phyloP scores from a whole-genome alignment of 2,888 invertebrate species.

The Hipparchia semele region DNA sequence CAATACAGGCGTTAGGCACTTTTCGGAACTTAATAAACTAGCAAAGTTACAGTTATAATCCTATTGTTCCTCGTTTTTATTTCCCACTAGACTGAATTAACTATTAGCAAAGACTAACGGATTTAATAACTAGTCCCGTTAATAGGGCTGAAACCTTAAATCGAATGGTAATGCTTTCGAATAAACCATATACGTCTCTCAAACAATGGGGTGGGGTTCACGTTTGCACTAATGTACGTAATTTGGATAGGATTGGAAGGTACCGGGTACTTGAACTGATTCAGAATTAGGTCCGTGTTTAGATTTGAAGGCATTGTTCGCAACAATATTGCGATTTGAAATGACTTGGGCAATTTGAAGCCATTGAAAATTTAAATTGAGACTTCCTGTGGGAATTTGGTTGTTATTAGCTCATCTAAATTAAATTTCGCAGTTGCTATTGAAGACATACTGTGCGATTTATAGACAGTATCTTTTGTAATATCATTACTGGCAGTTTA shows the following conservation, averaged over 20 bases:
- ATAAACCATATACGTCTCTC: conserved; percentile 64
- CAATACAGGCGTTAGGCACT: too few relatives aligned
- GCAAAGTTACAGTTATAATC: background rate
- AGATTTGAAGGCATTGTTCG: conserved; percentile 27
- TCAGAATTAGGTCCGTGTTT: conserved; percentile 18
- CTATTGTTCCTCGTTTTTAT: background rate
- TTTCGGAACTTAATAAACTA: too few relatives aligned
- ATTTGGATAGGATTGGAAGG: conserved; percentile 53
- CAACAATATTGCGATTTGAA: conserved; percentile 29
- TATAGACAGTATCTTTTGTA: background rate
- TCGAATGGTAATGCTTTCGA: conserved; percentile 35
- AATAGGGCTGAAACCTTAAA: conserved; percentile 12
- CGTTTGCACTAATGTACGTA: conserved; percentile 63
- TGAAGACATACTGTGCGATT: conserved; percentile 3
- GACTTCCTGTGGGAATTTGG: conserved; percentile 34
- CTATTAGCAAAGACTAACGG: conserved; percentile 12
- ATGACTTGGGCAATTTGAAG: conserved; percentile 33
- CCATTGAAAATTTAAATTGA: conserved; percentile 36
- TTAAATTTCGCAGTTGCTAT: conserved; percentile 18
- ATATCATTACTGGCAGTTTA: background rate
- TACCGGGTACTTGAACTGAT: conserved; percentile 22
- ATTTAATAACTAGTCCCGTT: conserved; percentile 20
- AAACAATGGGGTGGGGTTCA: conserved; percentile 64
- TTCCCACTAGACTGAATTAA: background rate
- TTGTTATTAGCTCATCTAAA: conserved; percentile 19